Evolutionary conservation across 2,888 invertebrate genomes (phyloP).

Genomic region (Nebria salina): DNA sequence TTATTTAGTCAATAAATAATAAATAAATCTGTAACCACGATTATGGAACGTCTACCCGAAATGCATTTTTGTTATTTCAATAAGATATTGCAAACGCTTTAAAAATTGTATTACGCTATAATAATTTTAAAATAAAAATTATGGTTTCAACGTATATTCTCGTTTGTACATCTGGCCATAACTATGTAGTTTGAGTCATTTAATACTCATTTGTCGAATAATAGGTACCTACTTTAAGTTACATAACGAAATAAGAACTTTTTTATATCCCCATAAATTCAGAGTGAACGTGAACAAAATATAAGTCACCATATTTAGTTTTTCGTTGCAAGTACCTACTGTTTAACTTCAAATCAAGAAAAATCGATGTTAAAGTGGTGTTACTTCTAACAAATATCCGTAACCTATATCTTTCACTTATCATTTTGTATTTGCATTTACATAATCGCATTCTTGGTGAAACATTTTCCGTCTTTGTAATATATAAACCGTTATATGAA

Average conservation of each 20-base stretch:
- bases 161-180: neutral
- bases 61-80: no score
- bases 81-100: no score
- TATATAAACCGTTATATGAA: neutral
- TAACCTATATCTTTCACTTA: slow-evolving; percentile 1
- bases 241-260: slow-evolving; percentile 1
- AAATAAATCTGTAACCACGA: no score
- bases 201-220: neutral
- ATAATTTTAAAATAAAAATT: neutral
- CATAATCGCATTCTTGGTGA: neutral
- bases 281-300: neutral
- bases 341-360: neutral
- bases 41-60: no score
- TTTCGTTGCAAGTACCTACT: neutral
- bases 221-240: neutral
- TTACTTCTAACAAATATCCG: slow-evolving; percentile 1
- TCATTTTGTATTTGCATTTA: neutral
- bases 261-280: neutral
- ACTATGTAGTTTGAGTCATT: neutral
- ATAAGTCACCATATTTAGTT: neutral
- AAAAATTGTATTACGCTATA: neutral
- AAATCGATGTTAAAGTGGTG: neutral
- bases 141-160: no score
- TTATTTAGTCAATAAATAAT: no score
- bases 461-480: neutral